These are phyloP conservation scores for Dolichopus griseipennis DNA, from an alignment of 2,888 invertebrate genomes.

Conservation along the genomic window DNA sequence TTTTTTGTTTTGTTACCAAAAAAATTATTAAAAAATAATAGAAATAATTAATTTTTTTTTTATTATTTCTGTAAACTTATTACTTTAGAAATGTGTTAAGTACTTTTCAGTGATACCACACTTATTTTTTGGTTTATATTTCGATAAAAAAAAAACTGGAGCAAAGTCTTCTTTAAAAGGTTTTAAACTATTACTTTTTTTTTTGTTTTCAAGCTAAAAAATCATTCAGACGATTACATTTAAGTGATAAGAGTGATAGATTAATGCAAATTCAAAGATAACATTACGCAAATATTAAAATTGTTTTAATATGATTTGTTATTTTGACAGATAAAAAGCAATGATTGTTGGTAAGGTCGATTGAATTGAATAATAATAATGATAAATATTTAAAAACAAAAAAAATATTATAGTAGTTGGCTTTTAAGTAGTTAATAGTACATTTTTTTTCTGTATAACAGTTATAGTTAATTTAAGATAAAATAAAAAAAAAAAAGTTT, in stretches of 20 bases:
- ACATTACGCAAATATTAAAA: background rate
- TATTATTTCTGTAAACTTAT: background rate
- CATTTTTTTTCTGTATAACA: no score
- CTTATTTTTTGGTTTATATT: background rate
- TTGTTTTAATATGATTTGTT: background rate
- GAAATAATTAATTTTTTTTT: background rate
- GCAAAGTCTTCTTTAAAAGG: background rate
- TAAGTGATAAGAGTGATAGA: background rate
- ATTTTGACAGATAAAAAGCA: slow-evolving; percentile 4
- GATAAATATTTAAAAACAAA: background rate
- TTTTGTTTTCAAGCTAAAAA: background rate
- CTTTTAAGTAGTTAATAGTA: no score
- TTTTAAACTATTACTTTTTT: background rate
- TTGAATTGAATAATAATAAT: background rate
- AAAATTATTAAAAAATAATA: background rate
- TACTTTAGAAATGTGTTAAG: background rate
- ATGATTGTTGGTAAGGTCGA: background rate
- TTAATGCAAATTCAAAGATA: background rate
- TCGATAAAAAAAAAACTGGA: background rate
- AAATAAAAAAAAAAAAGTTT: no score
- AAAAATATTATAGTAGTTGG: no score
- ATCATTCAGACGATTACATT: background rate
- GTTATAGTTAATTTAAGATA: no score
- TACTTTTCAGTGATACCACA: background rate
- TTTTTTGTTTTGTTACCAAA: no score